Percentiles rank a stretch among this genome's conserved stretches.
Conservation (phyloP, 2,888 invertebrate species). For the Cordilura impudica region DNA sequence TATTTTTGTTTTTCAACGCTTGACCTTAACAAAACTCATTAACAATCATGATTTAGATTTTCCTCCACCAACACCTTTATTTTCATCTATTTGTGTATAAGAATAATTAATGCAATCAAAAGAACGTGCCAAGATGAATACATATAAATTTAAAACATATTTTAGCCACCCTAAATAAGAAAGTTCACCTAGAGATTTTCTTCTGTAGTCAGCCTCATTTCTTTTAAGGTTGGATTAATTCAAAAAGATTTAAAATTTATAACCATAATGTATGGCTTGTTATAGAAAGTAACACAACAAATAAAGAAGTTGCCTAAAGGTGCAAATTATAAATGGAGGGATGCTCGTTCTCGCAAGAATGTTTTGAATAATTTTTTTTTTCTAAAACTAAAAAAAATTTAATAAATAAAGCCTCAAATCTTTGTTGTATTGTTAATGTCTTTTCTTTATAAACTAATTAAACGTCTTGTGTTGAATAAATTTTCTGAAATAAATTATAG, state of each 20-base stretch:
- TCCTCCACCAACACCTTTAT: not conserved
- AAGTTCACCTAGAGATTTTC: not conserved
- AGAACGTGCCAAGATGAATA: conserved; percentile 66
- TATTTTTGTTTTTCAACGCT: conserved; percentile 29
- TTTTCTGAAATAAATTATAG: conserved; percentile 61
- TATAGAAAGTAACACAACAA: conserved; percentile 7
- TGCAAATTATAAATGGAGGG: conserved; percentile 44
- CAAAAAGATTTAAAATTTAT: conserved; percentile 77
- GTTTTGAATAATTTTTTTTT: conserved; percentile 21
- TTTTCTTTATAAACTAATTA: conserved; percentile 73
- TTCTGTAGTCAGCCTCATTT: conserved; percentile 21
- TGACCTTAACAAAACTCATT: conserved; percentile 60
- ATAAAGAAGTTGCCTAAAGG: conserved; percentile 51
- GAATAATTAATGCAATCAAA: conserved; percentile 76
- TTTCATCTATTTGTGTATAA: conserved; percentile 60
- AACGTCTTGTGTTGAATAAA: conserved; percentile 68
- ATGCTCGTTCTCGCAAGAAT: not conserved
- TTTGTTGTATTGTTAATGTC: conserved; percentile 46
- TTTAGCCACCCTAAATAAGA: conserved; percentile 16
- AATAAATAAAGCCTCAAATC: conserved; percentile 73
- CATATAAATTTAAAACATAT: conserved; percentile 40
- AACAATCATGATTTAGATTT: conserved; percentile 60
- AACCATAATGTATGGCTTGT: conserved; percentile 65
- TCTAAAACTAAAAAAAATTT: conserved; percentile 47
- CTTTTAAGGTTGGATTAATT: conserved; percentile 69